Percentiles rank a stretch among this genome's conserved stretches.
Evolutionary conservation across 2,888 invertebrate species (phyloP).

Genomic region (Gastracanthus pulcherrimus): DNA sequence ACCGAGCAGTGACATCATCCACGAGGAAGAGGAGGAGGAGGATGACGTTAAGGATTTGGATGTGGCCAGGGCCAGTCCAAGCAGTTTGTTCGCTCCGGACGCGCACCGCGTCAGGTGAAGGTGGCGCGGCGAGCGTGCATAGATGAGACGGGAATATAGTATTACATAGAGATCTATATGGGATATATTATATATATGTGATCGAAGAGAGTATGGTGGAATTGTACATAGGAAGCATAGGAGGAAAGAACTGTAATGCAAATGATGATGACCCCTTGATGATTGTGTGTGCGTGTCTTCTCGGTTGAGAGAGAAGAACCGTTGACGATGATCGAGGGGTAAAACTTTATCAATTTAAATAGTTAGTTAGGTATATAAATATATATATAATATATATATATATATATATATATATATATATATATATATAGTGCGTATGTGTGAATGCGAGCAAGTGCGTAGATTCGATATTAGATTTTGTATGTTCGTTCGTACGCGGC

Average conservation of each 20-base stretch:
- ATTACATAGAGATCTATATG: conserved; percentile 4
- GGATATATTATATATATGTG: conserved; percentile 9
- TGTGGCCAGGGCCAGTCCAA: conserved; percentile 77
- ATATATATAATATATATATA: background rate
- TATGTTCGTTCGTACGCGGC: conserved; percentile 1
- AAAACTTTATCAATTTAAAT: background rate
- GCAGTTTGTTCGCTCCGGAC: conserved; percentile 75
- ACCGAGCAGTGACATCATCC: conserved; percentile 76
- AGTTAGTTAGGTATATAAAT: background rate
- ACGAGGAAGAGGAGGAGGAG: conserved; percentile 79
- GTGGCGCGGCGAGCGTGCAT: background rate
- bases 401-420: background rate
- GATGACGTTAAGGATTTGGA: conserved; percentile 77
- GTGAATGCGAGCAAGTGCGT: too few relatives aligned
- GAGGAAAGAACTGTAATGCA: background rate
- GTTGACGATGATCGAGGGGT: background rate
- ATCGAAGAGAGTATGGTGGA: background rate
- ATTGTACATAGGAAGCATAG: background rate
- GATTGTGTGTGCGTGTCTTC: too few relatives aligned
- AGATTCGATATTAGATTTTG: conserved; percentile 2
- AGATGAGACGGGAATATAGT: too few relatives aligned
- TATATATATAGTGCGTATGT: too few relatives aligned
- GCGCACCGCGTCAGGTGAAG: conserved; percentile 47
- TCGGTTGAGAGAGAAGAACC: too few relatives aligned
- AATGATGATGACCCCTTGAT: too few relatives aligned